A percentile compares a stretch with the other conserved stretches of the same genome.
Evolutionary conservation across 2,797 vertebrate genomes (phyloP).

Genomic region (Tinamus major): DNA sequence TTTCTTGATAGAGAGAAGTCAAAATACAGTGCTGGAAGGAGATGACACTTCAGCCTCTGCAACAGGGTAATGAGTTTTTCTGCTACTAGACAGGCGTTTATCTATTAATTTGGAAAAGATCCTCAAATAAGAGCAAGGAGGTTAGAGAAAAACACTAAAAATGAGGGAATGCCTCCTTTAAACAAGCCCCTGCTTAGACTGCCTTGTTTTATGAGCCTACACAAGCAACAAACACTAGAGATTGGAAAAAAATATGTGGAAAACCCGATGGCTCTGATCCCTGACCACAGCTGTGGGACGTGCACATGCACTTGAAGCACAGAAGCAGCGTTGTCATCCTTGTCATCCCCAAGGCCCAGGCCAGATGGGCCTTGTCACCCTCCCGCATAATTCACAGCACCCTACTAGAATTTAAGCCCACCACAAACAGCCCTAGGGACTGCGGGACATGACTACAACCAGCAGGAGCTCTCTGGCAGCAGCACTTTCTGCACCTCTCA

Average conservation of each 20-base stretch:
- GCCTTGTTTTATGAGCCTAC: neutral
- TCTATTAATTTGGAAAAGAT: conserved; percentile 26
- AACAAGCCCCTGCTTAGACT: neutral
- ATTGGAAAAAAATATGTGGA: neutral
- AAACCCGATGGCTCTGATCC: neutral
- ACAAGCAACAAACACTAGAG: neutral
- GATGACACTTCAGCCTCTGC: conserved; percentile 21
- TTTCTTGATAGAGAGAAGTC: conserved; percentile 30
- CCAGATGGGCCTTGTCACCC: conserved; percentile 4
- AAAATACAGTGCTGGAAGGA: conserved; percentile 19
- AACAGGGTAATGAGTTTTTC: neutral
- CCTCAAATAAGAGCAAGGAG: neutral
- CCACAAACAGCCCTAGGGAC: neutral
- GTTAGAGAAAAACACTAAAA: conserved; percentile 14
- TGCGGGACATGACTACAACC: neutral
- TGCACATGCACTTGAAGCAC: neutral
- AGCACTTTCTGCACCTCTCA: neutral
- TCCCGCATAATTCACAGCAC: neutral
- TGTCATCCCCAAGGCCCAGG: neutral
- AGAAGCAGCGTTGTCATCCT: neutral
- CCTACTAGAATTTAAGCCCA: neutral
- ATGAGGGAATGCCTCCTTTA: neutral
- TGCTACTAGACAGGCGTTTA: conserved; percentile 13
- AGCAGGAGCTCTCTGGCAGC: neutral
- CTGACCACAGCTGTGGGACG: neutral